A percentile compares a stretch with the other conserved stretches of the same genome.
phyloP scores from a whole-genome alignment of 2,888 invertebrate genomes.

The Bellardia pandia region DNA sequence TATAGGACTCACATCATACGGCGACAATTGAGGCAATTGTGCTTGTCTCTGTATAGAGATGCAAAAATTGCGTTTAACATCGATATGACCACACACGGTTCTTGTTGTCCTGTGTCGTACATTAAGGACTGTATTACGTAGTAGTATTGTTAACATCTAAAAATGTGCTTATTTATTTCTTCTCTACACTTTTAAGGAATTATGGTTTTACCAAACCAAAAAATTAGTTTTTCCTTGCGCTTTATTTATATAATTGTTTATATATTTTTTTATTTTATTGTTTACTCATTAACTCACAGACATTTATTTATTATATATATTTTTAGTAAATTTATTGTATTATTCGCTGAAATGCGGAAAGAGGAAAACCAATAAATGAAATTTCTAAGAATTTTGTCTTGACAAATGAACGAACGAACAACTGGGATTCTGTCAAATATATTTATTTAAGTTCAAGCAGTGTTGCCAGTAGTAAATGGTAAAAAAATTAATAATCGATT shows the following conservation, averaged over 20 bases:
- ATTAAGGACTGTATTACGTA: conserved; percentile 75
- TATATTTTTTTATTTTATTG: conserved; percentile 37
- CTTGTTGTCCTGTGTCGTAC: conserved; percentile 76
- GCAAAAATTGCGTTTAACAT: conserved; percentile 77
- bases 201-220: too few species aligned
- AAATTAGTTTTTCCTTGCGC: conserved; percentile 4
- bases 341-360: conserved; percentile 52
- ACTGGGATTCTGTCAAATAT: conserved; percentile 58
- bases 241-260: conserved; percentile 40
- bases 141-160: conserved; percentile 78
- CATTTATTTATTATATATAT: conserved; percentile 55
- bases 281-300: conserved; percentile 52
- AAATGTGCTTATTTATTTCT: conserved; percentile 27
- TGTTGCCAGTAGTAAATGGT: too few species aligned
- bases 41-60: conserved; percentile 77
- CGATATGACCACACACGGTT: conserved; percentile 38
- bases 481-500: too few species aligned
- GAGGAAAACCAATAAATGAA: conserved; percentile 38
- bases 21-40: conserved; percentile 82
- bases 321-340: conserved; percentile 16
- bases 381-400: conserved; percentile 35
- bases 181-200: conserved; percentile 1
- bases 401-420: conserved; percentile 38
- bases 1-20: conserved; percentile 83
- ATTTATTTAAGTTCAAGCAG: conserved; percentile 9